Evolutionary conservation across 1,140 invertebrate genomes (phyloP), one percentile per base, ranked within the genome.

Genomic region (Cardiocondyla obscurior): DNA sequence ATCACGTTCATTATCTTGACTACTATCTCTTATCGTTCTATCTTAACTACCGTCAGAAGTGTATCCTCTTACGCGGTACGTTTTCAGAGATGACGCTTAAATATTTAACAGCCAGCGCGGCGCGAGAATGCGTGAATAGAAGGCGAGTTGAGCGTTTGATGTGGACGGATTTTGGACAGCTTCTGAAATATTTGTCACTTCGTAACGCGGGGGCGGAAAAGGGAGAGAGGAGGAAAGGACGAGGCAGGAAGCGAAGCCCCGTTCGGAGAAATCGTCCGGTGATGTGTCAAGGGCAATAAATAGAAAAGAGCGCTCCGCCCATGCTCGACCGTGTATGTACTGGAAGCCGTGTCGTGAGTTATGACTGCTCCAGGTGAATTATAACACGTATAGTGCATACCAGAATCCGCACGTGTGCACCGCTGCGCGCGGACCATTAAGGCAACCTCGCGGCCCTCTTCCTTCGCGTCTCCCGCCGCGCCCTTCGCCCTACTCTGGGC

Each of bases 281-380:
- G 42, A 30, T 62, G 62, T 42, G 30, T 36, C 49, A 69, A 64
- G 79, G 57, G 89, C 83, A 85, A 90, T 92, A 91, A 91, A 90
- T 92, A 62, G 90, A 85, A 73, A 81, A 86, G 82, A 88, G 90
- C 87, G 87, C 88, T 90, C 91, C 92, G 89, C 90, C 91, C 91
- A 91, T 85, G 77, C 69, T 85, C 86, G 85, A 88, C 87, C 86
- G 85, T 33, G 28, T 91, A 90, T 91, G n/a, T n/a, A n/a, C 88
- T 91, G 89, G 92, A 92, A 92, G 92, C 90, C 84, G 69, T 82
- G 82, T 88, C 81, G 89, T 93, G 92, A 93, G 89, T 93, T 93
- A 93, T 91, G 90, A 87, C 90, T 90, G 77, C 87, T 85, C 82
- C 85, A 77, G 86, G 88, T 93, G 91, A 92, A 92, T 91, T 93